Base-by-base conservation (phyloP, 2,113 vertebrate species). In the Xyrauchen texanus region DNA sequence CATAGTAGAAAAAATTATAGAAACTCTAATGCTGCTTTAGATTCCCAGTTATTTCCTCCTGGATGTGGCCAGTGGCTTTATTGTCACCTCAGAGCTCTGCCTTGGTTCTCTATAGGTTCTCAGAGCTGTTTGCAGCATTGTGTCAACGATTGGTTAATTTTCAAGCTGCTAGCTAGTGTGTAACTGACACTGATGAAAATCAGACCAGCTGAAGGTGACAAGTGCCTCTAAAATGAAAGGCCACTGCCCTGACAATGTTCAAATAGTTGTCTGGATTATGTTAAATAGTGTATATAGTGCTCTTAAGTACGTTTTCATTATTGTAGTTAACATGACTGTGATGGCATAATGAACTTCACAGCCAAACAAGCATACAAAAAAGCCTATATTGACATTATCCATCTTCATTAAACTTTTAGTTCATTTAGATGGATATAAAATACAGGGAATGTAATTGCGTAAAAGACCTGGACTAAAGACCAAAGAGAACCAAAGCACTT, bases 21-120 rank as follows among this genome's bases (percentile, higher is more conserved):
- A 10, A 53, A 58, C 6, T 15, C 2, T 16, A 34, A 34, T 34
- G 21, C 21, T 34, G 21, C 21, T 34, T 34, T 34, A 34, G 21
- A 34, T 34, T 44, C 63, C 15, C 15, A 34, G n/a, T 64, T 62
- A 7, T 63, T 64, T 21, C 13, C 8, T 51, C 21, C 8, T 61
- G 45, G 51, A 9, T 7, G 53, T 15, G 44, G n/a, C 15, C 4
- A 8, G 8, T 21, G 7, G 10, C 61, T 72, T 15, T 72, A 51
- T 52, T 46, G 3, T 51, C 12, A 13, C 61, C 9, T 72, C 10
- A 8, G 13, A 58, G 74, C 68, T 55, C 42, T 8, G 49, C 72
- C 13, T 65, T 83, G 78, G 64, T 63, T 61, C 78, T 57, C 82
- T 78, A n/a, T n/a, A 65, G 55, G 74, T 69, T 47, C 58, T 63